Conservation (phyloP, 2,888 invertebrate genomes). For the Trichopria drosophilae region DNA sequence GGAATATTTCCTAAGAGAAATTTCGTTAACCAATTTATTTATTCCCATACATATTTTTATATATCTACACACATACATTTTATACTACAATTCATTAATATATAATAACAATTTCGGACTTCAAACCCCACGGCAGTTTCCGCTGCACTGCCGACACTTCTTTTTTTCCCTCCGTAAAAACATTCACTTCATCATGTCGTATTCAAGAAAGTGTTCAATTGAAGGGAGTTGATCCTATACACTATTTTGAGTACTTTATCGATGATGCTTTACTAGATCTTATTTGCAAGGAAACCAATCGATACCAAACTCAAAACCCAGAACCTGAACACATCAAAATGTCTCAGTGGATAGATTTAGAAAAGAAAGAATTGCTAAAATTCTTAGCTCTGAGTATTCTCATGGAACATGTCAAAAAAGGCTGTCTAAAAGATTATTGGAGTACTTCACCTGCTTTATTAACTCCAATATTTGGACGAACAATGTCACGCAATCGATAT, state of each 20-base stretch:
- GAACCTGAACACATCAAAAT: not conserved
- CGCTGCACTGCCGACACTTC: too few relatives aligned
- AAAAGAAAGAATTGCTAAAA: constrained; percentile 1
- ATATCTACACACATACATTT: too few relatives aligned
- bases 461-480: constrained; percentile 5
- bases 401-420: constrained; percentile 3
- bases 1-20: too few relatives aligned
- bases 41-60: too few relatives aligned
- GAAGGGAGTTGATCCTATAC: constrained; percentile 2
- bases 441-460: not conserved
- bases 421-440: constrained; percentile 1
- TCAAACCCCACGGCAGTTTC: too few relatives aligned
- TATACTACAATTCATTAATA: too few relatives aligned
- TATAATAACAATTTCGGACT: too few relatives aligned
- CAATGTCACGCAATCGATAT: not conserved
- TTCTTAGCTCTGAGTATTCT: constrained; percentile 2
- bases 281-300: not conserved
- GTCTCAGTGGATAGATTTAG: not conserved
- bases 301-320: constrained; percentile 1
- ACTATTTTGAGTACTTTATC: constrained; percentile 9
- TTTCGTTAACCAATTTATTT: too few relatives aligned
- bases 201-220: constrained; percentile 4
- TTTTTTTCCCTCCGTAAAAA: constrained; percentile 8
- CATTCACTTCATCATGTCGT: constrained; percentile 8
- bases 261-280: constrained; percentile 1